Conservation (phyloP, 2,797 vertebrate genomes). For the Cephalopachus bancanus region DNA sequence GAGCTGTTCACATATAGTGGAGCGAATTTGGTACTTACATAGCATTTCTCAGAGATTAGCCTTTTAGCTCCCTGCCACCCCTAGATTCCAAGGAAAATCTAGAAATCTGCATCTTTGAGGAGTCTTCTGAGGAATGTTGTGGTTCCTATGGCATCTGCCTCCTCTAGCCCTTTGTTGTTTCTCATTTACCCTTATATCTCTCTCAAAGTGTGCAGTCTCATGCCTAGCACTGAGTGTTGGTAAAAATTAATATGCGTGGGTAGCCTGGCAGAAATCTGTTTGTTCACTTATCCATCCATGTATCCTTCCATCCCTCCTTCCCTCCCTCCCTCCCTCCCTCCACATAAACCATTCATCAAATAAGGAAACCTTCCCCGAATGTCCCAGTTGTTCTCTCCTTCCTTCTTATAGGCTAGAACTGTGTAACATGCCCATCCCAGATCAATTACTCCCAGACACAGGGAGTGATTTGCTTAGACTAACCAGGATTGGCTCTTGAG, state of each 20-base stretch:
- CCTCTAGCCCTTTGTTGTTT: not conserved
- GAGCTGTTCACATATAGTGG: not conserved
- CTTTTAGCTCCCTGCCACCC: not conserved
- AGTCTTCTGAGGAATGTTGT: not conserved
- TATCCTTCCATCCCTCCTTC: not conserved
- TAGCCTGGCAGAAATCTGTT: not conserved
- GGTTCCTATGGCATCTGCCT: not conserved
- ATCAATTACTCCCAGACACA: not conserved
- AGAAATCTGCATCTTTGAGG: not conserved
- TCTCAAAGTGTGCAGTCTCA: not conserved
- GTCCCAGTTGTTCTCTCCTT: not conserved
- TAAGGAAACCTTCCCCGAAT: not conserved
- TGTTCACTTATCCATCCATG: fast-evolving
- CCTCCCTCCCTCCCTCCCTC: not conserved
- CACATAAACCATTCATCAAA: not conserved
- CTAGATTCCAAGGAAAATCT: not conserved
- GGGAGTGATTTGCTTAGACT: not conserved
- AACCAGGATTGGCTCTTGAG: not conserved
- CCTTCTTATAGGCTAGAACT: not conserved
- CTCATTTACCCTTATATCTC: not conserved
- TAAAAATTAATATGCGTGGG: not conserved
- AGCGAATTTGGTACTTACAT: not conserved
- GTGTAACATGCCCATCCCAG: too few species aligned
- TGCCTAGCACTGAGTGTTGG: not conserved
- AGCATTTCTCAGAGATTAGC: not conserved